A percentile compares a stretch with the other conserved stretches of the same genome.
phyloP scores from a whole-genome alignment of 2,888 invertebrate species.

The Lasioglossum figueresi region DNA sequence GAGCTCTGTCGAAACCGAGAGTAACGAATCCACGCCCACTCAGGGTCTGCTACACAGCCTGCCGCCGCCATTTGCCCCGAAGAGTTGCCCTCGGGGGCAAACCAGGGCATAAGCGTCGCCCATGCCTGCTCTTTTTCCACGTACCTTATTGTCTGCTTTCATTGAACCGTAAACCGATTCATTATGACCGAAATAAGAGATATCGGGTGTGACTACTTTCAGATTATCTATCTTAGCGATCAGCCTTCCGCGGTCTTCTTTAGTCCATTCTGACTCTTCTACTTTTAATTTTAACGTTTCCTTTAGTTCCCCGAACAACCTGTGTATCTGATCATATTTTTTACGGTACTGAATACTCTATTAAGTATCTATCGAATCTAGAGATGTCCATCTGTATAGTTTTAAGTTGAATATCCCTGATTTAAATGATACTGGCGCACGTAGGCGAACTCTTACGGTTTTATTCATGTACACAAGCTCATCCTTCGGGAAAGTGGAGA shows the following conservation, averaged over 20 bases:
- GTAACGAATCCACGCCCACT: not conserved
- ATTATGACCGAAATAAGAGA: constrained; percentile 48
- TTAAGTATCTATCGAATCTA: not conserved
- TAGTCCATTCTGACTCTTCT: constrained; percentile 58
- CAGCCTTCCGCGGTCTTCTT: constrained; percentile 51
- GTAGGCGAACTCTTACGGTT: constrained; percentile 55
- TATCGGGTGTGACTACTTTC: constrained; percentile 65
- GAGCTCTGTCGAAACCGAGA: not conserved
- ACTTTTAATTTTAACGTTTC: constrained; percentile 65
- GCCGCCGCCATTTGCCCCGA: not conserved
- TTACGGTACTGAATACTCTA: not conserved
- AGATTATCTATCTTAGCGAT: constrained; percentile 67
- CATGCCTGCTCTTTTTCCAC: not conserved
- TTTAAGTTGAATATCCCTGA: not conserved
- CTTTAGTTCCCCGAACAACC: constrained; percentile 66
- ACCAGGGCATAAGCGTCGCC: not conserved
- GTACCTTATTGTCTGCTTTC: constrained; percentile 30
- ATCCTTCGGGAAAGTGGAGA: constrained; percentile 68
- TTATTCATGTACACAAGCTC: constrained; percentile 63
- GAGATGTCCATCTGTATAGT: not conserved
- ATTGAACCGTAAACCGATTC: constrained; percentile 24
- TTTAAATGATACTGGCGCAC: not conserved
- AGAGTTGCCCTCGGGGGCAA: not conserved
- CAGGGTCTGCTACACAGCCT: not conserved
- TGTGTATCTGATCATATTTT: constrained; percentile 59